A percentile compares a stretch with the other conserved stretches of the same genome.
Evolutionary conservation across 2,113 vertebrate genomes (phyloP).

Genomic region (Oncorhynchus tshawytscha): DNA sequence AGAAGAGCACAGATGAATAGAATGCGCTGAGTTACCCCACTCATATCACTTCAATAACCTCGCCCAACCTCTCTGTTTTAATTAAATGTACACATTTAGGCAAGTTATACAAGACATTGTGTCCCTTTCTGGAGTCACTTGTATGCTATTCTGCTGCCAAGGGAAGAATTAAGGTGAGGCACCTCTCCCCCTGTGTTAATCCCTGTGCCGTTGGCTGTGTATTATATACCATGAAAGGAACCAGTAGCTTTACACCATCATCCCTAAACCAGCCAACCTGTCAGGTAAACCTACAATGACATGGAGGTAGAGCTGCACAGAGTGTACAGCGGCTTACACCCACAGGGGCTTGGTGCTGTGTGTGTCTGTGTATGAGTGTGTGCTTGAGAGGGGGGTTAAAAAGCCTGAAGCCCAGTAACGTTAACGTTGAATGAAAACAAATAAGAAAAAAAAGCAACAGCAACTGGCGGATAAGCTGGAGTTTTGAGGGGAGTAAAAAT

Average conservation of each 20-base stretch:
- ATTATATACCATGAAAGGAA: not conserved
- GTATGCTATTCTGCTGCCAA: not conserved
- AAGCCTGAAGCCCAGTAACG: not conserved
- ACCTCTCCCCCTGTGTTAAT: not conserved
- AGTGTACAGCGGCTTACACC: not conserved
- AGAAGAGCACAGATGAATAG: no score
- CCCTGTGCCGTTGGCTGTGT: not conserved
- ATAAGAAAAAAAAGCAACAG: not conserved
- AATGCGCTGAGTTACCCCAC: no score
- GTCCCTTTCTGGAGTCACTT: not conserved
- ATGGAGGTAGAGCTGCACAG: not conserved
- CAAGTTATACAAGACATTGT: no score
- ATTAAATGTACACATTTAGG: no score
- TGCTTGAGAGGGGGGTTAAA: not conserved
- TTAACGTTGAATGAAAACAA: not conserved
- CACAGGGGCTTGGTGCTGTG: not conserved
- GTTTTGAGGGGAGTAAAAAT: constrained; percentile 51
- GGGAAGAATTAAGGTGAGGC: not conserved
- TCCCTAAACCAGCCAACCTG: not conserved
- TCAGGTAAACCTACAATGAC: constrained; percentile 5
- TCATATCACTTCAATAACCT: no score
- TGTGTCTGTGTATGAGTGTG: not conserved
- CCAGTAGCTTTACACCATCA: not conserved
- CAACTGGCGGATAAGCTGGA: constrained; percentile 16
- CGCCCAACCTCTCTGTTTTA: no score